Evolutionary conservation across 2,113 vertebrate species (phyloP).

Genomic region (Pica pica): DNA sequence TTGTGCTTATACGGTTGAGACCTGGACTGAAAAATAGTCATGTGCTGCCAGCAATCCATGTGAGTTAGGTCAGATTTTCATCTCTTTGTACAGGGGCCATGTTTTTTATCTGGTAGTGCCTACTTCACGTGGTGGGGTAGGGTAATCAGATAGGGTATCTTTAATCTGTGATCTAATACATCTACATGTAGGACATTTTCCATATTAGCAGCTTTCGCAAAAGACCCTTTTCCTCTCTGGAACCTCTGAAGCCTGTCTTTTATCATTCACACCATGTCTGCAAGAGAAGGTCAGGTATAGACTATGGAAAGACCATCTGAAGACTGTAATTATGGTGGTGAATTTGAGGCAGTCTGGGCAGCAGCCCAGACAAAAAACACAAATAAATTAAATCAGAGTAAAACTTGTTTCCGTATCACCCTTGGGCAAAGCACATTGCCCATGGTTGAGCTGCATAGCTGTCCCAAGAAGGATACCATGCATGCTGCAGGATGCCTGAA

Average conservation of each 20-base stretch:
- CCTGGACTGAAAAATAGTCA: background rate
- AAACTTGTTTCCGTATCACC: background rate
- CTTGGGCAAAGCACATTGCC: background rate
- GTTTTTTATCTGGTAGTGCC: background rate
- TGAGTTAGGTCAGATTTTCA: slow-evolving; percentile 26
- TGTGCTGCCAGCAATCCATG: background rate
- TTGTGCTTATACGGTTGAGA: background rate
- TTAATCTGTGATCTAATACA: slow-evolving; percentile 20
- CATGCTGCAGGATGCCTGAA: background rate
- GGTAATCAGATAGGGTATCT: background rate
- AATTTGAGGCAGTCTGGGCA: background rate
- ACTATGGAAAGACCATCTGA: background rate
- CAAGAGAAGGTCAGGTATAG: background rate
- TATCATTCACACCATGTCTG: background rate
- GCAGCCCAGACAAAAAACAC: background rate
- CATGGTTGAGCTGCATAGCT: background rate
- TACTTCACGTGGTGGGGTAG: background rate
- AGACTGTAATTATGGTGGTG: background rate
- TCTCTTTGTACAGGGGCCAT: background rate
- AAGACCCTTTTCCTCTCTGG: background rate
- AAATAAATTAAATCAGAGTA: background rate
- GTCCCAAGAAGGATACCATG: background rate
- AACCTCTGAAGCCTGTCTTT: background rate
- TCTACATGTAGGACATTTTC: background rate
- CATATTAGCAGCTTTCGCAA: background rate